Percentiles rank a stretch among this genome's conserved stretches.
These are phyloP conservation scores for Kryphioiulus occultus DNA, from an alignment of 2,888 invertebrate genomes.

Conservation along the genomic window DNA sequence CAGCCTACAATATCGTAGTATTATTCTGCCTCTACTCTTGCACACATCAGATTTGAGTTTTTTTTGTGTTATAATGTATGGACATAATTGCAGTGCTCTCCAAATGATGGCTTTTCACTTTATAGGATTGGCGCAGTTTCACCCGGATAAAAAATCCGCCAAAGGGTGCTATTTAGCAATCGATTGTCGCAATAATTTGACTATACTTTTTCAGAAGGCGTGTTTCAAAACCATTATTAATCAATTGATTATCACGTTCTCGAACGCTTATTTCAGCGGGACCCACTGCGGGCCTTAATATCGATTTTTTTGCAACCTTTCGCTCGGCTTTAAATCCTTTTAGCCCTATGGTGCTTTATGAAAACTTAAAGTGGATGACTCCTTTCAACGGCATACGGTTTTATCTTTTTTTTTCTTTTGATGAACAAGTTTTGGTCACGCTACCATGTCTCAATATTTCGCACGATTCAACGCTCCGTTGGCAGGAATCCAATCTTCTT, in stretches of 20 bases:
- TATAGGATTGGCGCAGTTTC: neutral
- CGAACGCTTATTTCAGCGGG: neutral
- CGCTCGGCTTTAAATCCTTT: conserved; percentile 8
- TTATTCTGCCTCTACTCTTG: neutral
- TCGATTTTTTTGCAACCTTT: neutral
- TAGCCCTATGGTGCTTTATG: neutral
- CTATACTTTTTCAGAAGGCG: neutral
- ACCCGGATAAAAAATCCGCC: neutral
- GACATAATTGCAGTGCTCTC: neutral
- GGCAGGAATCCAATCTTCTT: neutral
- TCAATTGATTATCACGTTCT: neutral
- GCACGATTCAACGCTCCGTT: neutral
- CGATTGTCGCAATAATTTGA: neutral
- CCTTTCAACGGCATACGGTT: neutral
- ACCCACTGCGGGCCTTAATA: neutral
- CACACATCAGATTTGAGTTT: neutral
- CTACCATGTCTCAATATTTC: neutral
- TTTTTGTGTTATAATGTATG: neutral
- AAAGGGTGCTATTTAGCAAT: neutral
- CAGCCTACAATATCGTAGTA: neutral
- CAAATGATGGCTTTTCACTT: neutral
- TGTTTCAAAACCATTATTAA: neutral
- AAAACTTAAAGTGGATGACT: neutral
- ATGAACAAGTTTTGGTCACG: neutral
- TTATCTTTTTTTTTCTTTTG: neutral